Base-by-base conservation (phyloP, 2,113 vertebrate genomes). In the Ornithorhynchus anatinus region DNA sequence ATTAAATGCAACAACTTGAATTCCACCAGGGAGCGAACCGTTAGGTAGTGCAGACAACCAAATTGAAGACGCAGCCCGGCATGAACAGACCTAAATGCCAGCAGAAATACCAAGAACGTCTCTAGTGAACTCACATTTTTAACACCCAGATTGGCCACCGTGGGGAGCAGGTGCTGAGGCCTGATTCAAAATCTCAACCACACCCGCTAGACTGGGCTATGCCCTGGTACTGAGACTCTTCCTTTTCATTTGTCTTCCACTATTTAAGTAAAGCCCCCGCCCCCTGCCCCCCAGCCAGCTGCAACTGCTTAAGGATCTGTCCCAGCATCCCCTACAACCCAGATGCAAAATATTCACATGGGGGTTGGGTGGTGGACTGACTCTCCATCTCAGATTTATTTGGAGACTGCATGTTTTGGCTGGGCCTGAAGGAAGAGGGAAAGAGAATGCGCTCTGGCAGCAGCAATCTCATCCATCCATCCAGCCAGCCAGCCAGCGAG, bases 111-210 rank as follows among this genome's bases (percentile, higher is more conserved):
- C 77, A 83, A 74, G 27, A 44, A 6, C 53, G 56, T 79, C 56
- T 69, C 66, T 19, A 3, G 16, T 50, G 72, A 79, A 81, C 82
- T 71, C 77, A n/a, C 59, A 69, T 60, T 82, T 78, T 74, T 77
- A 74, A 63, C 43, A 67, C 5, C 10, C 65, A 72, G 72, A 58
- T 66, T 59, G 62, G 71, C 68, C 47, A 56, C 64, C 65, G 42
- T 51, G 57, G 75, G 54, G 25, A 31, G 69, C 32, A 33, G 42
- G 35, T 40, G 47, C 51, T 57, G 48, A 43, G 63, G 69, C 1
- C 5, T 79, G 56, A 81, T 60, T 62, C 69, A 63, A 79, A 69
- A 56, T 57, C 62, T 53, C 22, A n/a, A n/a, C n/a, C n/a, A n/a
- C n/a, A n/a, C n/a, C n/a, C n/a, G n/a, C n/a, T n/a, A n/a, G n/a